Evolutionary conservation across 2,113 vertebrate genomes (phyloP).

Genomic region (Odontophorus gujanensis): DNA sequence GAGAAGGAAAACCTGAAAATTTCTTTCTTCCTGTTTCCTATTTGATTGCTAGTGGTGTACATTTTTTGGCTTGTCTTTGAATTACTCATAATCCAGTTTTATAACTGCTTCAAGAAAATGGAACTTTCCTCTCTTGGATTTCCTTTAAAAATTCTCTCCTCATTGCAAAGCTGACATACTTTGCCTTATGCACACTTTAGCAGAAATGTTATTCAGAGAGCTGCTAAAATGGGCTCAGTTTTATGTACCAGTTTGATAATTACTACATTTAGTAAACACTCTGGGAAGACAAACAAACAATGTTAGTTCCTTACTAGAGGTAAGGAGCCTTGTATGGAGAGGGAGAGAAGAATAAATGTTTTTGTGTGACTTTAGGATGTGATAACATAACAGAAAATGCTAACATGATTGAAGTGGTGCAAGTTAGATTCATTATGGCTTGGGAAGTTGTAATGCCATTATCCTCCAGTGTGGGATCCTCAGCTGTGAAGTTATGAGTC

Average conservation of each 20-base stretch:
- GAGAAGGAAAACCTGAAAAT: background rate
- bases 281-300: background rate
- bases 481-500: background rate
- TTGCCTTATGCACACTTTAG: background rate
- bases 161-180: background rate
- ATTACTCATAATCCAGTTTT: background rate
- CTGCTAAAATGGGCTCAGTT: background rate
- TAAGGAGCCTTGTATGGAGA: background rate
- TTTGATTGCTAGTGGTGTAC: background rate
- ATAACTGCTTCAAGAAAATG: background rate
- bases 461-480: background rate
- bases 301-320: background rate
- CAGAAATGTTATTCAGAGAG: background rate
- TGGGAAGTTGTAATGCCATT: background rate
- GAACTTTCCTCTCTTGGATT: background rate
- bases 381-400: fast-evolving
- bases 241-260: background rate
- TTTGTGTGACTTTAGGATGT: background rate
- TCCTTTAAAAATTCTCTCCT: background rate
- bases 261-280: background rate
- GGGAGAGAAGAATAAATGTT: background rate
- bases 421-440: background rate
- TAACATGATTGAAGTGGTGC: fast-evolving
- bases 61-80: background rate
- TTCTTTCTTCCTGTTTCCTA: background rate